A percentile compares a stretch with the other conserved stretches of the same genome.
These are phyloP conservation scores for Gastrophryne carolinensis DNA, from an alignment of 2,797 vertebrate genomes.

Conservation along the genomic window DNA sequence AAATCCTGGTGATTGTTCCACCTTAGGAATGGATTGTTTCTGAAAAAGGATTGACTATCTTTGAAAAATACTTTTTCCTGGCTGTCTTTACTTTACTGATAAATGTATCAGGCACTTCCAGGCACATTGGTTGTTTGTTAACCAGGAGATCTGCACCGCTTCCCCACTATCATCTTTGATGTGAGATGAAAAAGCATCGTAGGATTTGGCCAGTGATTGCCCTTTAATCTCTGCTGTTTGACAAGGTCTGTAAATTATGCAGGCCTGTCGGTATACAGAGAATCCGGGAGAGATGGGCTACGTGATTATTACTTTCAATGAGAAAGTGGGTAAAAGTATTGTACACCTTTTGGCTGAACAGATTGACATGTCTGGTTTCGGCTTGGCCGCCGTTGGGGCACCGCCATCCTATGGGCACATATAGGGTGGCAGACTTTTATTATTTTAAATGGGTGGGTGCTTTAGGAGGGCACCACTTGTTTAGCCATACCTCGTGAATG, in stretches of 20 bases:
- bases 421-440: no score
- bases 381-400: no score
- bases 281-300: background rate
- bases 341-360: no score
- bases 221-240: conserved; percentile 36
- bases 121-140: background rate
- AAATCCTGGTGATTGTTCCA: no score
- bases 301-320: background rate
- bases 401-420: no score
- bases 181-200: conserved; percentile 34
- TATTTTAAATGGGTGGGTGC: no score
- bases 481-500: no score
- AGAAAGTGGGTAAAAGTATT: background rate
- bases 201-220: conserved; percentile 2
- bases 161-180: conserved; percentile 4
- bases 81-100: background rate
- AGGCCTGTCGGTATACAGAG: background rate
- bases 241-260: conserved; percentile 35
- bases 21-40: no score
- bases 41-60: no score
- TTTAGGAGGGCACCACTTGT: no score
- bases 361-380: no score
- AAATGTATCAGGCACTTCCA: background rate
- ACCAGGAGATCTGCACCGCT: background rate
- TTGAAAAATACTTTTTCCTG: no score